phyloP scores from a whole-genome alignment of 2,113 vertebrate species.

The Centropristis striata region DNA sequence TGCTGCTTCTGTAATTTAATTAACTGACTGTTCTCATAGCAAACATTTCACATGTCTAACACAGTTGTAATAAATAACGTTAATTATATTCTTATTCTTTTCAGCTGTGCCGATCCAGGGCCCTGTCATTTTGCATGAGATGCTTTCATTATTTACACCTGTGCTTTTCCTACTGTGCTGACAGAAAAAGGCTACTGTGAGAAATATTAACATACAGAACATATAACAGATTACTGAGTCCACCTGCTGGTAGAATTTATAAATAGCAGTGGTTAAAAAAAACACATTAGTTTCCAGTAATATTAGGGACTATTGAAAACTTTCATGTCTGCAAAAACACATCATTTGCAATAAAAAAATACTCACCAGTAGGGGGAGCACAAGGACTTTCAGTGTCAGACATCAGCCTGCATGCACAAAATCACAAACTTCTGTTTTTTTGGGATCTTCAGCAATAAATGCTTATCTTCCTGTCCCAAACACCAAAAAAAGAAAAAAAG shows the following conservation, averaged over 20 bases:
- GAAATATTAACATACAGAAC: background rate
- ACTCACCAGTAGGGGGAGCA: conserved; percentile 38
- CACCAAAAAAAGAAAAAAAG: too few relatives aligned
- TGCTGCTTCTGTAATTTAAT: background rate
- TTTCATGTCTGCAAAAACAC: background rate
- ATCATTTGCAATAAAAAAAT: background rate
- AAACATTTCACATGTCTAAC: background rate
- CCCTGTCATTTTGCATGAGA: background rate
- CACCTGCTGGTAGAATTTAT: background rate
- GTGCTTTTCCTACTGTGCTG: background rate
- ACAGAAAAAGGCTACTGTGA: background rate
- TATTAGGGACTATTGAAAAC: background rate
- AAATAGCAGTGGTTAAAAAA: background rate
- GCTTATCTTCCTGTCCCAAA: background rate
- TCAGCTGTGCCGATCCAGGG: background rate
- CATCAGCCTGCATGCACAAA: background rate
- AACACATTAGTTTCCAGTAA: background rate
- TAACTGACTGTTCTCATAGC: background rate
- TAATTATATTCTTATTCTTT: background rate
- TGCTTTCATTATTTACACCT: background rate
- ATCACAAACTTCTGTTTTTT: background rate
- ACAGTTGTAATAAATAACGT: background rate
- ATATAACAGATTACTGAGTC: background rate
- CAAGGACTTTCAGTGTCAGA: background rate
- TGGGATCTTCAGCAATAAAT: background rate